Conservation (phyloP, 1,140 invertebrate genomes). For the Copidosoma floridanum region DNA sequence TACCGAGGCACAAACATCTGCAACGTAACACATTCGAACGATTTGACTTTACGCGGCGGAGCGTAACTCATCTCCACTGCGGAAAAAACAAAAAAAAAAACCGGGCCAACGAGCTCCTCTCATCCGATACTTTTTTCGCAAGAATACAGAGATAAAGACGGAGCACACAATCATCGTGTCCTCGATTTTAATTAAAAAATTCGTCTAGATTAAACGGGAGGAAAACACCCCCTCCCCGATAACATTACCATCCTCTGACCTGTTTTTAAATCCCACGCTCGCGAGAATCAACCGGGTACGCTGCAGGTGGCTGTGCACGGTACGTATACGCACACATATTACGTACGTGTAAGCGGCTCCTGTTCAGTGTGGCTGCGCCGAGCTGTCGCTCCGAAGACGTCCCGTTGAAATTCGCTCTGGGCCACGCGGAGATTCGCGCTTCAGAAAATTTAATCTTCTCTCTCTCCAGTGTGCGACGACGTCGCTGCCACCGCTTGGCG, state of each 20-base stretch:
- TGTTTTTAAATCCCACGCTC: neutral
- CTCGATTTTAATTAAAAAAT: neutral
- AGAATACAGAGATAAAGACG: too few relatives aligned
- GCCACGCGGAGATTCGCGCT: constrained; percentile 9
- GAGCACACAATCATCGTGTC: neutral
- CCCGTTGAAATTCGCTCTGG: constrained; percentile 14
- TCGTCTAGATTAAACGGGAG: neutral
- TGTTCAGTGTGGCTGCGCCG: too few relatives aligned
- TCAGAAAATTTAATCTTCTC: constrained; percentile 22
- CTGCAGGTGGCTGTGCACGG: too few relatives aligned
- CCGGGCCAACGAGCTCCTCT: neutral
- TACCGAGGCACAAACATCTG: neutral
- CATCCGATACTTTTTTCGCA: neutral
- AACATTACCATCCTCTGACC: constrained; percentile 3
- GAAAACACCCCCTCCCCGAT: too few relatives aligned
- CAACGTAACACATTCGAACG: too few relatives aligned
- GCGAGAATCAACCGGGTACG: too few relatives aligned
- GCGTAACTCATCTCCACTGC: too few relatives aligned
- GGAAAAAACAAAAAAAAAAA: neutral
- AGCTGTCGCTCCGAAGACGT: neutral
- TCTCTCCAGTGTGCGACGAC: neutral
- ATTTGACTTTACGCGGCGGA: too few relatives aligned
- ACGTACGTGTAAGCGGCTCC: neutral
- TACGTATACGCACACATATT: too few relatives aligned
- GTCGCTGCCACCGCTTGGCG: neutral